Base-by-base conservation (phyloP, 1,140 invertebrate species). In the Pseudomyrmex cubaensis region DNA sequence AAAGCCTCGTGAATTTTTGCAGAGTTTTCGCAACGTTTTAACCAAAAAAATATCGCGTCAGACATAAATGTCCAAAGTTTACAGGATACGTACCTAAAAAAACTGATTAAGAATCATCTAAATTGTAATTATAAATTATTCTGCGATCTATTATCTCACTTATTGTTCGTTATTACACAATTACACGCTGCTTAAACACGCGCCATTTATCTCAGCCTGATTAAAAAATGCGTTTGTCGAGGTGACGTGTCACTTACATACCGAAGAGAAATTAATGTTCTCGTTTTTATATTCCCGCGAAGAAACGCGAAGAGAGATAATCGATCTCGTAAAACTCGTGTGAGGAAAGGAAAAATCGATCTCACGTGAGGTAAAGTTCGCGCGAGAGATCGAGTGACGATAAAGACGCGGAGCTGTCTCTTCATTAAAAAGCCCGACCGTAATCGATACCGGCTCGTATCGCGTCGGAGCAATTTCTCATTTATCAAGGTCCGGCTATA, bases 391-490 rank as follows among this genome's bases (percentile, higher is more conserved):
- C 35, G 67, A 63, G 35, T 13, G 35, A n/a, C 25, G 61, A 85
- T 82, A 82, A 56, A 63, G 63, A 67, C 76, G 22, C 35, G 35
- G 2, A 66, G 48, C 66, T 80, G 52, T 80, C 66, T 80, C 76
- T 80, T 80, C 20, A 80, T 80, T 80, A 80, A 70, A 35, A 72
- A 72, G 76, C 76, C 10, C 54, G 46, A 25, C 25, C 25, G 46
- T 72, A 80, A 80, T 80, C 66, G 66, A 80, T 80, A 80, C 44
- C n/a, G 44, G 48, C 17, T 80, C 46, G 72, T 20, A 50, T 75
- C 72, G 7, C 44, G 61, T n/a, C 52, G 48, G 35, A 8, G n/a
- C 12, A 66, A 72, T 72, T 70, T 46, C 44, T 80, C 76, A 80
- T 80, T 80, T 80, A 80, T 80, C 76, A 80, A 44, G 20, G 4